Conservation (phyloP, 2,113 vertebrate species). For the Hystrix brachyura region DNA sequence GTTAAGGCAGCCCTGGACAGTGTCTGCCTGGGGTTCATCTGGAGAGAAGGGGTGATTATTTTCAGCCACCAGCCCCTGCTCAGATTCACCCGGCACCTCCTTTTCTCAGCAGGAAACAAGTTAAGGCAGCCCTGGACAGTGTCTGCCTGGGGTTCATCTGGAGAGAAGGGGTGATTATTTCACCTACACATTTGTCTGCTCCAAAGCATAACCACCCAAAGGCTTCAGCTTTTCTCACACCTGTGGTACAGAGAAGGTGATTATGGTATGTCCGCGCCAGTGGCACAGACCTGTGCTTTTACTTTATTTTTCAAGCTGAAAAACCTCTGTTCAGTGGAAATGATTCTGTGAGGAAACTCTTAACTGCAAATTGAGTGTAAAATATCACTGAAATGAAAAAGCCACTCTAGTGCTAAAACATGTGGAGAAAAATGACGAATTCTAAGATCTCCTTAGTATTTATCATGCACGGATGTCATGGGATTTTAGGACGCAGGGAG, state of each 20-base stretch:
- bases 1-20: neutral
- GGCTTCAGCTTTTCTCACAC: neutral
- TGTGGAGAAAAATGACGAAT: conserved; percentile 1
- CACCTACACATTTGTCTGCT: neutral
- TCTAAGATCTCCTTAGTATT: conserved; percentile 60
- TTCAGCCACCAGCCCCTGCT: neutral
- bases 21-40: neutral
- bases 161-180: neutral
- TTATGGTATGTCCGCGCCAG: neutral
- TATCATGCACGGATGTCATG: conserved; percentile 55
- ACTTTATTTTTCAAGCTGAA: neutral
- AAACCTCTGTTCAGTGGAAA: neutral
- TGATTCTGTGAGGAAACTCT: conserved; percentile 27
- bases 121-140: neutral
- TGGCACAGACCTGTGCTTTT: neutral
- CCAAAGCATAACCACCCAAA: neutral
- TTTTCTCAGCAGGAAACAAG: neutral
- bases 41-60: too few species aligned
- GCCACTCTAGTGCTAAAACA: conserved; percentile 55
- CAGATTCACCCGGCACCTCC: neutral
- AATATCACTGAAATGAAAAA: conserved; percentile 54
- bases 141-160: neutral
- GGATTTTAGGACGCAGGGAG: conserved; percentile 27
- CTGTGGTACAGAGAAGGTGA: neutral
- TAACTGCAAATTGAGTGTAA: conserved; percentile 54